Conservation (phyloP, 2,113 vertebrate genomes). For the Tenrec ecaudatus region DNA sequence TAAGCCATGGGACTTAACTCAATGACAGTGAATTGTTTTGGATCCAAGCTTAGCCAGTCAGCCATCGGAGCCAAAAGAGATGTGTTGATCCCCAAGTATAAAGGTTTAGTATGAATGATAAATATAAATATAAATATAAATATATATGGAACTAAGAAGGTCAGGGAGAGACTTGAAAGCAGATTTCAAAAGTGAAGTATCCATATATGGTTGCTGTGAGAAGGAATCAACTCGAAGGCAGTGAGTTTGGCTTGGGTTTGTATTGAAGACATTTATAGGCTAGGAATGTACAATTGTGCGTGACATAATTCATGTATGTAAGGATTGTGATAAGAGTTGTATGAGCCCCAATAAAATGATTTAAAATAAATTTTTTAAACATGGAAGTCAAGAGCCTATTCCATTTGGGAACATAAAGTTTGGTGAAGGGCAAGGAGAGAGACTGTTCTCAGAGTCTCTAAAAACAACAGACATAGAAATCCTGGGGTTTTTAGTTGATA, state of each 20-base stretch:
- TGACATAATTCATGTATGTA: too few species aligned
- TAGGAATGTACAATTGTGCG: too few species aligned
- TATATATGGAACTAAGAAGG: neutral
- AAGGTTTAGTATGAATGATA: neutral
- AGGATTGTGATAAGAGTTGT: too few species aligned
- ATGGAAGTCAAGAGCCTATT: neutral
- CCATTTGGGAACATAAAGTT: neutral
- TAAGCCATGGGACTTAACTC: too few species aligned
- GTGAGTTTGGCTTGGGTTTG: neutral
- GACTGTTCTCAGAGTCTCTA: neutral
- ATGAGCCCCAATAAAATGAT: too few species aligned
- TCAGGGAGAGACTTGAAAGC: neutral
- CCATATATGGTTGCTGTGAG: neutral
- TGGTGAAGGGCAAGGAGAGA: too few species aligned
- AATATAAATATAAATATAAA: neutral
- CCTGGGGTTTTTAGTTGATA: neutral
- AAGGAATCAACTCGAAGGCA: too few species aligned
- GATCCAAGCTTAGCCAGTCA: too few species aligned
- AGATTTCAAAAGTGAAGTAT: constrained; percentile 4
- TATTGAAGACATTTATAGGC: neutral
- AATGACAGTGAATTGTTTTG: too few species aligned
- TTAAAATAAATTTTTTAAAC: too few species aligned
- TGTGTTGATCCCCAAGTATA: neutral
- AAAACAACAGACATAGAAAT: neutral
- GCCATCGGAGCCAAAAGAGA: neutral